Percentiles rank a stretch among this genome's conserved stretches.
These are phyloP conservation scores for Clarias magur DNA, from an alignment of 2,113 vertebrate species.

Conservation along the genomic window DNA sequence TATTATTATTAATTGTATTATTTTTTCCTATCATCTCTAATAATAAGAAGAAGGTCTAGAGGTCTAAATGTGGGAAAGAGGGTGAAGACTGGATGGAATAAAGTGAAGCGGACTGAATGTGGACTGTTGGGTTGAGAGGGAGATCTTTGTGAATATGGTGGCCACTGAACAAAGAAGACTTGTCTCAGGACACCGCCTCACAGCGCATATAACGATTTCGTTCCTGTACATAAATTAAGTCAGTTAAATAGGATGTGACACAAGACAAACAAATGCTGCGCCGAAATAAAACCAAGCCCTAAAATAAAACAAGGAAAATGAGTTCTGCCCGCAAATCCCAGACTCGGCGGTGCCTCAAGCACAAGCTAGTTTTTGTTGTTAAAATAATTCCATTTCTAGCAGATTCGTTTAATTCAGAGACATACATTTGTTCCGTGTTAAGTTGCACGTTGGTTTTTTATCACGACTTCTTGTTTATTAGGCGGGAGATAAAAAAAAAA, in stretches of 20 bases:
- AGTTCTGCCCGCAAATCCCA: background rate
- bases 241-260: background rate
- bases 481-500: no score
- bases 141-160: constrained; percentile 47
- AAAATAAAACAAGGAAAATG: background rate
- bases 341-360: background rate
- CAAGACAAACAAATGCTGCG: background rate
- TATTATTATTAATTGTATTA: background rate
- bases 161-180: constrained; percentile 49
- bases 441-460: background rate
- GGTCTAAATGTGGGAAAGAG: background rate
- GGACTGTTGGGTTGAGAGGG: background rate
- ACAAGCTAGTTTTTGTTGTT: background rate
- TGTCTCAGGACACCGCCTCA: background rate
- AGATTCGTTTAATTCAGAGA: background rate
- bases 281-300: background rate
- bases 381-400: background rate
- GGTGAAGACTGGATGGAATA: background rate
- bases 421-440: background rate
- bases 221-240: background rate
- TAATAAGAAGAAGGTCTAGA: background rate
- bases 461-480: background rate
- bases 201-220: background rate
- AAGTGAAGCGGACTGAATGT: constrained; percentile 15
- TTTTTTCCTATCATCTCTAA: background rate